These are phyloP conservation scores for Melangyna quadrimaculata DNA, from an alignment of 2,888 invertebrate species.

Conservation along the genomic window DNA sequence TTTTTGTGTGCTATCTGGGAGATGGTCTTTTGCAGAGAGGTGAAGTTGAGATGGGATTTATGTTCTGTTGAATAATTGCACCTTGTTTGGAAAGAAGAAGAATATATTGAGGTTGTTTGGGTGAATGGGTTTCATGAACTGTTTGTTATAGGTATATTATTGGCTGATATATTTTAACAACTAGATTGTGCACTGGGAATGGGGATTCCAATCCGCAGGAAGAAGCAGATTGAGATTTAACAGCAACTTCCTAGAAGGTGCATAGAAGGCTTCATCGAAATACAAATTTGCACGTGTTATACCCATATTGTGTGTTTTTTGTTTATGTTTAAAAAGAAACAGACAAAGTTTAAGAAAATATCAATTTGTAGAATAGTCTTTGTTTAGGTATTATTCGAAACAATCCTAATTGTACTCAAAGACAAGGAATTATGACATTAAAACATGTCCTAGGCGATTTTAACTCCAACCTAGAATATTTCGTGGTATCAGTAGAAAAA, in stretches of 20 bases:
- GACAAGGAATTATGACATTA: too few relatives aligned
- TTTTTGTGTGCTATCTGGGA: background rate
- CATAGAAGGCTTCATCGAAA: background rate
- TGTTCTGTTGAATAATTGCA: constrained; percentile 27
- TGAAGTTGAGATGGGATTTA: constrained; percentile 1
- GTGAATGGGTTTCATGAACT: constrained; percentile 14
- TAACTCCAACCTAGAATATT: too few relatives aligned
- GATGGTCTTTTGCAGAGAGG: background rate
- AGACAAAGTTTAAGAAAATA: too few relatives aligned
- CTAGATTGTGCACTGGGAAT: background rate
- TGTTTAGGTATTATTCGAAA: too few relatives aligned
- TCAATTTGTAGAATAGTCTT: too few relatives aligned
- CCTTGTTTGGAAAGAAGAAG: constrained; percentile 4
- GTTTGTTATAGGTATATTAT: constrained; percentile 20
- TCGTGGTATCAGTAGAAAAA: too few relatives aligned
- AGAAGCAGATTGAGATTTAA: background rate
- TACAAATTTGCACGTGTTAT: background rate
- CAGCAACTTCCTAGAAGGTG: background rate
- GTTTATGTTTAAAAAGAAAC: too few relatives aligned
- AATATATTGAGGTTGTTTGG: constrained; percentile 24
- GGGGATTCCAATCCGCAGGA: background rate
- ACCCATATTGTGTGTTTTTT: too few relatives aligned
- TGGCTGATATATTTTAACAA: constrained; percentile 5
- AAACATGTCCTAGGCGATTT: too few relatives aligned
- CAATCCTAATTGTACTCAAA: too few relatives aligned